Evolutionary conservation across 23 tunicate species (phyloP), one percentile per base, ranked within the genome.

Genomic region (Ciona savignyi): DNA sequence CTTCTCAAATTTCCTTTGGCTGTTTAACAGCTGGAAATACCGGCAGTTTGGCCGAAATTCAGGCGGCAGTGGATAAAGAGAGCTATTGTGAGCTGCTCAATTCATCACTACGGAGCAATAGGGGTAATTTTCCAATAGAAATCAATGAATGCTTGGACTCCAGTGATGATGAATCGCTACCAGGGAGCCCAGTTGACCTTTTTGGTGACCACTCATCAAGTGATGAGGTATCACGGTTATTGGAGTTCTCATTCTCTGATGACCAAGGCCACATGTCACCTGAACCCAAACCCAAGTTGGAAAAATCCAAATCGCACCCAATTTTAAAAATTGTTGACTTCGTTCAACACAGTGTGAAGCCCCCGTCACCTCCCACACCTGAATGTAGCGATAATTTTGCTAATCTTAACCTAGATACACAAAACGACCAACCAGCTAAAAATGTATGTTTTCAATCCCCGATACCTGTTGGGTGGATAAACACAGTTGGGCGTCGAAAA

Each of bases 401-500:
- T 2, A 74, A 77, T 6, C 33, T 77, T 3, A 67, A 67, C 27
- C 65, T 77, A 29, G 9, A 15, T 42, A 42, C 15, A 42, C 56
- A 15, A 6, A 42, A 42, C 56, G 56, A 15, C 11, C 56, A 9
- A 42, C 11, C 15, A 15, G 56, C 56, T 42, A 6, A 9, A 42
- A 42, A 42, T 42, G 15, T 15, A 6, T 42, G 11, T 11, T 28
- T 30, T 33, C 26, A 34, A 23, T 24, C 27, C 23, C 2, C 73
- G 2, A 73, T 81, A 1, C 85, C 85, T 19, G 15, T 48, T 27
- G 85, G 78, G 23, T 81, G 85, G 85, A 23, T 81, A 60, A 66
- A 65, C 34, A 73, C 85, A 20, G 2, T 70, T 23, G 29, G 25
- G 15, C 64, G 29, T 15, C 73, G 85, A 3, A 82, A 82, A 23